Conservation (phyloP, 1,140 invertebrate species). For the Ips nitidus region DNA sequence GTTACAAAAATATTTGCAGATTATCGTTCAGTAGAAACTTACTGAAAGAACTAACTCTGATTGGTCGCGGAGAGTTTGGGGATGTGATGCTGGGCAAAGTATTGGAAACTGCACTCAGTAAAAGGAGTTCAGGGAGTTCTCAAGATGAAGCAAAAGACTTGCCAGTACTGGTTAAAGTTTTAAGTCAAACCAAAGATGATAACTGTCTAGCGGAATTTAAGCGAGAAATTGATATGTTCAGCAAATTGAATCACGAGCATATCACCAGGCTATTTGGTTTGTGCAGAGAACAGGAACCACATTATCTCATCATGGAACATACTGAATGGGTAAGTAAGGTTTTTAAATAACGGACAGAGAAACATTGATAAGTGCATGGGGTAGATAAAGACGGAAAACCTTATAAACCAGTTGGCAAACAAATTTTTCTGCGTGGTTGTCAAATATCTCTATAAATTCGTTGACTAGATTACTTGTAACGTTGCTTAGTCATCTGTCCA, state of each 20-base stretch:
- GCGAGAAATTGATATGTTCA: constrained; percentile 82
- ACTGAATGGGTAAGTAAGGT: constrained; percentile 80
- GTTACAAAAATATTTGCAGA: constrained; percentile 6
- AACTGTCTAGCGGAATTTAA: constrained; percentile 78
- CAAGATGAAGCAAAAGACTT: constrained; percentile 52
- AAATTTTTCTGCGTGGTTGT: too few relatives aligned
- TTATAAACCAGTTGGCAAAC: too few relatives aligned
- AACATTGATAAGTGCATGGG: not conserved
- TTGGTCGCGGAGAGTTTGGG: constrained; percentile 89
- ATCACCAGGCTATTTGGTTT: constrained; percentile 78
- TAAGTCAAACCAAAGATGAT: constrained; percentile 78
- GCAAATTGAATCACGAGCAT: constrained; percentile 77
- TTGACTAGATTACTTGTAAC: too few relatives aligned
- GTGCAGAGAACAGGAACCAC: constrained; percentile 80
- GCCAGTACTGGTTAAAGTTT: constrained; percentile 70
- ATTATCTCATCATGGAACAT: constrained; percentile 87
- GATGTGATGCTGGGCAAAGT: constrained; percentile 81
- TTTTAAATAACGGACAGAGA: not conserved
- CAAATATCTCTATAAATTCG: too few relatives aligned
- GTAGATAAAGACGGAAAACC: not conserved
- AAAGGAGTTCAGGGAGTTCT: constrained; percentile 47
- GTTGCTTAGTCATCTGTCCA: too few relatives aligned
- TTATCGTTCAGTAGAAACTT: constrained; percentile 70
- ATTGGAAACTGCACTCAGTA: constrained; percentile 47
- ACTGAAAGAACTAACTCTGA: constrained; percentile 76